Base-by-base conservation (phyloP, 2,888 invertebrate species). In the Hydriomena furcata region DNA sequence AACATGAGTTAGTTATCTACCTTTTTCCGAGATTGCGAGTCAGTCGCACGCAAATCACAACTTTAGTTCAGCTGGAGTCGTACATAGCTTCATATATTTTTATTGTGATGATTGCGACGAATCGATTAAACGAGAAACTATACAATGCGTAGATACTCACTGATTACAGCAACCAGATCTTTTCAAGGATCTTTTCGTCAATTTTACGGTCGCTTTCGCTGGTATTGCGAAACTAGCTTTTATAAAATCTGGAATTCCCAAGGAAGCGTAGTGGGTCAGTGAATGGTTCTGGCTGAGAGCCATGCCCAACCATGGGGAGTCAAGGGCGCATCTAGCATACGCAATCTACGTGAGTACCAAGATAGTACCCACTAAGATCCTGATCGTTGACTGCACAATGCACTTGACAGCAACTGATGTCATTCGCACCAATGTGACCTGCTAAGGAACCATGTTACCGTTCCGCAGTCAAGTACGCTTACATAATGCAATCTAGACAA, bases 401-500 rank as follows among this genome's bases (percentile, higher is more conserved):
- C 60, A 58, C 84, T 89, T 87, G 88, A 85, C 84, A 82, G 77
- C 73, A 66, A 73, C 76, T 84, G 84, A 84, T 87, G 87, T 84
- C 85, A 87, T 84, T 81, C 76, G 82, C 81, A 80, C 78, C 76
- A 79, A 73, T 79, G 81, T 82, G 88, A 88, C 85, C 89, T 83
- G 86, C 82, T 84, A 82, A 81, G 77, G 79, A 81, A 80, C 83
- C 77, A 84, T 76, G 80, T 84, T 84, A 88, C 86, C 81, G 84
- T 88, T 88, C 81, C 67, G 73, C 75, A 83, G 73, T 82, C 79
- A 76, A 78, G 78, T 79, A 71, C 73, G 69, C 84, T 86, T 86
- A 84, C 82, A 83, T 87, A 87, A 88, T 82, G 73, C 75, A 74
- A 69, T 76, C 76, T 79, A 81, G 79, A 82, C 82, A 82, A 79